Conservation (phyloP, 2,797 vertebrate genomes). For the Onychomys torridus region DNA sequence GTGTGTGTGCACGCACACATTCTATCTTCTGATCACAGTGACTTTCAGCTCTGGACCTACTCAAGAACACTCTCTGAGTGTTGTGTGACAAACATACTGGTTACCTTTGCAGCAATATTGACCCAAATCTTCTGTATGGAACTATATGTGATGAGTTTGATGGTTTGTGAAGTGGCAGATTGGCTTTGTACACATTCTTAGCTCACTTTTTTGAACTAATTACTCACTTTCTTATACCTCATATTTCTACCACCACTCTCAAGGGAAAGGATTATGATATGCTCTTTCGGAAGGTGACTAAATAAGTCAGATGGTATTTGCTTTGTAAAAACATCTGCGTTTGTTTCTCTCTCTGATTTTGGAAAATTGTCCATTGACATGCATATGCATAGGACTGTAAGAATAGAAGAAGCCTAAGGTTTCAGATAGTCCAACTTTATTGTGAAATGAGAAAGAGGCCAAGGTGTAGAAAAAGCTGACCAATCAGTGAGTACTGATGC, state of each 20-base stretch:
- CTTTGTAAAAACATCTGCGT: neutral
- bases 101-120: neutral
- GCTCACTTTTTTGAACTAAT: neutral
- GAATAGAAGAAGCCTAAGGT: neutral
- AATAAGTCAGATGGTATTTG: neutral
- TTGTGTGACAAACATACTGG: neutral
- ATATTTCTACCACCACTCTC: neutral
- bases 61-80: neutral
- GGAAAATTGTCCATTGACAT: neutral
- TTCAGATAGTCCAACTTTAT: neutral
- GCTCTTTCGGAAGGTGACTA: neutral
- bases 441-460: neutral
- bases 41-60: neutral
- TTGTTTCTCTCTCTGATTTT: neutral
- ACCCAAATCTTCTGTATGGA: neutral
- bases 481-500: neutral
- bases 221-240: neutral
- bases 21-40: neutral
- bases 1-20: neutral
- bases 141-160: neutral
- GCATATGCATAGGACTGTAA: neutral
- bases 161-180: neutral
- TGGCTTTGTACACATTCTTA: neutral
- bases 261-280: neutral
- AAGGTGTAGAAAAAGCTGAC: neutral